Conservation (phyloP, 1,140 invertebrate species). For the Calephelis nemesis region DNA sequence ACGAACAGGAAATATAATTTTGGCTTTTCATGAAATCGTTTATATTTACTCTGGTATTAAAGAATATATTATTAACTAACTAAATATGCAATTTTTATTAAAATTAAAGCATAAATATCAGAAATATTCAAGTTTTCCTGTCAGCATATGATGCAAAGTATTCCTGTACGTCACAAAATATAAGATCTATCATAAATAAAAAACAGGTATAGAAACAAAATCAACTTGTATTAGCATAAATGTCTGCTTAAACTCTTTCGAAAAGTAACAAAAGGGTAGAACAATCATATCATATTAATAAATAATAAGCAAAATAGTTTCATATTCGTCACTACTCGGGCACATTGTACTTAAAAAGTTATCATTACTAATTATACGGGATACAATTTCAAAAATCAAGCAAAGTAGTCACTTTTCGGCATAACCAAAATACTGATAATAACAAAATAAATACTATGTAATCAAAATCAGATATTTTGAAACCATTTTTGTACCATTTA, state of each 20-base stretch:
- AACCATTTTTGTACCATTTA: no score
- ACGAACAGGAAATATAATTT: conserved; percentile 1
- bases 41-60: background rate
- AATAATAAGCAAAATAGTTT: background rate
- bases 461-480: no score
- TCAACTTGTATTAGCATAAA: background rate
- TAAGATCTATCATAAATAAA: background rate
- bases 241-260: background rate
- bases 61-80: background rate
- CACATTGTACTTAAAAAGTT: no score
- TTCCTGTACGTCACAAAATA: background rate
- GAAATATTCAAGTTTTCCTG: background rate
- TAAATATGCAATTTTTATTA: background rate
- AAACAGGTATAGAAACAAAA: background rate
- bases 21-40: background rate
- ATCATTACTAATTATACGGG: no score
- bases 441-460: no score
- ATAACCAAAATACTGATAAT: no score
- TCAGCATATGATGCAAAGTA: background rate
- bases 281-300: background rate
- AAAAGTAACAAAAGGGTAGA: background rate
- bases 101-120: background rate
- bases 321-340: no score
- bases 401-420: no score
- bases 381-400: no score